Evolutionary conservation across 2,888 invertebrate species (phyloP).

Genomic region (Pandemis cinnamomeana): DNA sequence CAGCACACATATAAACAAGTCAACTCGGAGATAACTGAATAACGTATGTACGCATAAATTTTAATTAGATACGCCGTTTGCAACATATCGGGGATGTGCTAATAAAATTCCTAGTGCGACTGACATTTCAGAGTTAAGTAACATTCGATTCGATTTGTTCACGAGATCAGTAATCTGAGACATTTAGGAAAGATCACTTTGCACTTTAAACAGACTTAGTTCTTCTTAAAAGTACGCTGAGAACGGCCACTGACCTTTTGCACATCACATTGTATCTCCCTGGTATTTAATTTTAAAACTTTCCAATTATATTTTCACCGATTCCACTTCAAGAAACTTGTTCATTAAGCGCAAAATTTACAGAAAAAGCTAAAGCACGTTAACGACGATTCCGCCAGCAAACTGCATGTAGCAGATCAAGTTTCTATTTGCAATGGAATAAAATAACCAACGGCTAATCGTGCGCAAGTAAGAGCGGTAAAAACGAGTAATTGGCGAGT

Average conservation of each 20-base stretch:
- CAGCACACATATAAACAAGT: slow-evolving; percentile 43
- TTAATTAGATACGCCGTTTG: slow-evolving; percentile 63
- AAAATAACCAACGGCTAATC: slow-evolving; percentile 38
- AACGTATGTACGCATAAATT: slow-evolving; percentile 64
- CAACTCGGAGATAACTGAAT: slow-evolving; percentile 56
- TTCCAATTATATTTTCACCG: background rate
- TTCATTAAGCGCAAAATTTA: background rate
- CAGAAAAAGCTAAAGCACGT: background rate
- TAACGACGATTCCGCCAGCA: slow-evolving; percentile 1
- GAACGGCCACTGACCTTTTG: background rate
- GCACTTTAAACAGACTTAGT: background rate
- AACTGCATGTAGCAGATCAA: slow-evolving; percentile 14
- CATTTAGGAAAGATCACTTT: slow-evolving; percentile 12
- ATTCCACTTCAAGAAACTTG: background rate
- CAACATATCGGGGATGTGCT: slow-evolving; percentile 58
- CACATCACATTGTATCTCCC: background rate
- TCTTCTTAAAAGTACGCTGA: background rate
- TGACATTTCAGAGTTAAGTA: slow-evolving; percentile 31
- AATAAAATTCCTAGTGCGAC: slow-evolving; percentile 52
- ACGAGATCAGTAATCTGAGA: slow-evolving; percentile 16
- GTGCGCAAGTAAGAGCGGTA: slow-evolving; percentile 32
- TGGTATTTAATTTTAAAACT: background rate
- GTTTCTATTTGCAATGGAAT: slow-evolving; percentile 35
- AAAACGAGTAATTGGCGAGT: slow-evolving; percentile 43
- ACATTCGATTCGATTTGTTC: slow-evolving; percentile 28